A percentile compares a stretch with the other conserved stretches of the same genome.
Evolutionary conservation across 2,797 vertebrate genomes (phyloP).

Genomic region (Sylvilagus floridanus): DNA sequence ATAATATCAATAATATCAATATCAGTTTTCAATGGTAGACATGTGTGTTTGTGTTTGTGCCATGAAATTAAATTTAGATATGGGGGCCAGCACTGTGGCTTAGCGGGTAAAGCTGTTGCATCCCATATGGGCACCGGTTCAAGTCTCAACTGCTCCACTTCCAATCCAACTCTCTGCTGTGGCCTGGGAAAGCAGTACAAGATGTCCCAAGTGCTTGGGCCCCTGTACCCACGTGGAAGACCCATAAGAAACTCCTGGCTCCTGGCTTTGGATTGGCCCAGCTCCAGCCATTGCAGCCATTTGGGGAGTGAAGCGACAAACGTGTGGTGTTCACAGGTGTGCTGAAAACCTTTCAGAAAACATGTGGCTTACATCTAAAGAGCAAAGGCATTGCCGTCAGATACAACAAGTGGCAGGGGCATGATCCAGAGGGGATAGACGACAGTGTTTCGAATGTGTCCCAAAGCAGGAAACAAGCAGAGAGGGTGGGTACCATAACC

Average conservation of each 20-base stretch:
- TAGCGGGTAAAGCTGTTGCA: too few relatives aligned
- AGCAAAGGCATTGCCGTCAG: background rate
- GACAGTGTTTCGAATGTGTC: background rate
- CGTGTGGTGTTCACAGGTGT: background rate
- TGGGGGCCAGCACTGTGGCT: background rate
- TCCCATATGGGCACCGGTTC: too few relatives aligned
- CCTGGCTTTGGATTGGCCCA: too few relatives aligned
- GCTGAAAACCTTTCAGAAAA: slow-evolving; percentile 7
- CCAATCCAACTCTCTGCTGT: too few relatives aligned
- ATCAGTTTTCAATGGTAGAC: background rate
- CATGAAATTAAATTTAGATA: background rate
- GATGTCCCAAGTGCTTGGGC: too few relatives aligned
- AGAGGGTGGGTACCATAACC: rapidly evolving
- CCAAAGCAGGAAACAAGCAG: background rate
- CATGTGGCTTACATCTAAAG: background rate
- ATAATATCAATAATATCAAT: background rate
- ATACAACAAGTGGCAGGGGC: background rate
- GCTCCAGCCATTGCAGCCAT: too few relatives aligned
- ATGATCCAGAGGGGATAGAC: background rate
- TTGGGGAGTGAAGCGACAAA: background rate
- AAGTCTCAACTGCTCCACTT: too few relatives aligned
- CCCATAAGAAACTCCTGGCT: too few relatives aligned
- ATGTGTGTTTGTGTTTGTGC: background rate
- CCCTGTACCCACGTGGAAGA: too few relatives aligned
- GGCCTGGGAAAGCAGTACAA: too few relatives aligned